Evolutionary conservation across 1,140 invertebrate genomes (phyloP).

Genomic region (Potamilus streckersoni): DNA sequence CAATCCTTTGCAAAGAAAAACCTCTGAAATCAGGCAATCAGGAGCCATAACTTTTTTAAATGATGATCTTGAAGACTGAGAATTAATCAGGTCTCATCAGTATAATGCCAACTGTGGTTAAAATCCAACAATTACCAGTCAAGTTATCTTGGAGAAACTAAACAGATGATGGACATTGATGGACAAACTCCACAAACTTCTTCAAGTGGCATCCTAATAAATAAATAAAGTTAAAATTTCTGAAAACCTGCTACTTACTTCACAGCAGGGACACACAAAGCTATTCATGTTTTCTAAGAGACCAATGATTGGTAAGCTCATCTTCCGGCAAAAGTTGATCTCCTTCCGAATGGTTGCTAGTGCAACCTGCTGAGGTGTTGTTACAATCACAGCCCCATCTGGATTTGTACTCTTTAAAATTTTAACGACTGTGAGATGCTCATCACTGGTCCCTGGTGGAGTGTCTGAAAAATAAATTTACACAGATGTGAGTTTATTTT

Average conservation of each 20-base stretch:
- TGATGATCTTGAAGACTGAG: slow-evolving; percentile 77
- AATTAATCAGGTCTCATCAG: not conserved
- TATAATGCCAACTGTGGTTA: no score
- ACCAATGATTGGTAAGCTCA: slow-evolving; percentile 84
- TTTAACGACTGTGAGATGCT: slow-evolving; percentile 92
- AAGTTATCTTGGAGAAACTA: no score
- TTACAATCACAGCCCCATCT: slow-evolving; percentile 81
- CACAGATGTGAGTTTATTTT: not conserved
- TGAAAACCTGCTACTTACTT: slow-evolving; percentile 9
- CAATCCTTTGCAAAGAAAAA: no score
- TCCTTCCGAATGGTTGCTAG: slow-evolving; percentile 93
- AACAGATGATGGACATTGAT: not conserved
- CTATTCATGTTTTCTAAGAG: slow-evolving; percentile 95
- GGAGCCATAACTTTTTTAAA: slow-evolving; percentile 63
- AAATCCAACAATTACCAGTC: no score
- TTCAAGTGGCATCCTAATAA: not conserved
- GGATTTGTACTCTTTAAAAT: slow-evolving; percentile 76
- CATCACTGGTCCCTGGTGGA: slow-evolving; percentile 96
- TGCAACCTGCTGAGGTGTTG: slow-evolving; percentile 80
- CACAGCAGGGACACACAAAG: slow-evolving; percentile 88
- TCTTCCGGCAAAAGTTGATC: slow-evolving; percentile 92
- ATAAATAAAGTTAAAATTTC: not conserved
- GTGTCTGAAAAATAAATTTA: slow-evolving; percentile 78
- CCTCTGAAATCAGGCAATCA: slow-evolving; percentile 64
- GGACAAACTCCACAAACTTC: no score